Conservation (phyloP, 1,140 invertebrate genomes). For the Bombyx mori region DNA sequence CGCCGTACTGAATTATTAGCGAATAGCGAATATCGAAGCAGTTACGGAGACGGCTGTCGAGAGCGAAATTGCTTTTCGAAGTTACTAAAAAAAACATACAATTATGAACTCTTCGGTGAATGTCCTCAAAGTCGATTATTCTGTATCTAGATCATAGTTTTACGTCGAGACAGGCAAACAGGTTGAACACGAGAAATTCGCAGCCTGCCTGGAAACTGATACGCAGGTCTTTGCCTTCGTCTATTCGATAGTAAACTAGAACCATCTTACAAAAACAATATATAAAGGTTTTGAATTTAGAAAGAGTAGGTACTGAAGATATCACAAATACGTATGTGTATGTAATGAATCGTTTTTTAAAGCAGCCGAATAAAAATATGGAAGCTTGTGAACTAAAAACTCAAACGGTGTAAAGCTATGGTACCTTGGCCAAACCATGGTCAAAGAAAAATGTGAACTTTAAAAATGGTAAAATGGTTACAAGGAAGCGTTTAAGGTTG, state of each 20-base stretch:
- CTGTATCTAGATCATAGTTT: constrained; percentile 8
- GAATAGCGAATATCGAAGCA: constrained; percentile 10
- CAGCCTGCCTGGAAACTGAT: constrained; percentile 32
- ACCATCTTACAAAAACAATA: too few relatives aligned
- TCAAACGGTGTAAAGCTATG: too few relatives aligned
- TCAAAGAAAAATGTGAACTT: too few relatives aligned
- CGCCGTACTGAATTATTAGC: constrained; percentile 57
- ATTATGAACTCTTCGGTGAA: constrained; percentile 1
- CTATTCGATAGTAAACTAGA: constrained; percentile 18
- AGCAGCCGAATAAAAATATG: too few relatives aligned
- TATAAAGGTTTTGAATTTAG: too few relatives aligned
- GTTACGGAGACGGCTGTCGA: constrained; percentile 33
- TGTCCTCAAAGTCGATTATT: not conserved
- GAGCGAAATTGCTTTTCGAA: constrained; percentile 57
- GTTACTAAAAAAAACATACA: constrained; percentile 8
- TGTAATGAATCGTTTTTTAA: too few relatives aligned
- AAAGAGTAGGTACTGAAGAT: too few relatives aligned
- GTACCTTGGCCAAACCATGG: too few relatives aligned
- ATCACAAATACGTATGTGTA: too few relatives aligned
- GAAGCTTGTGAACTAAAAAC: too few relatives aligned
- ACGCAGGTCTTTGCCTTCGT: constrained; percentile 21
- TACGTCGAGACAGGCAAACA: constrained; percentile 31
- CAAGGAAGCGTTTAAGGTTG: too few relatives aligned
- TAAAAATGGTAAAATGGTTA: too few relatives aligned
- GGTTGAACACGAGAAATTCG: constrained; percentile 49